Evolutionary conservation across 2,888 invertebrate species (phyloP).

Genomic region (Drosophila stalkeri): DNA sequence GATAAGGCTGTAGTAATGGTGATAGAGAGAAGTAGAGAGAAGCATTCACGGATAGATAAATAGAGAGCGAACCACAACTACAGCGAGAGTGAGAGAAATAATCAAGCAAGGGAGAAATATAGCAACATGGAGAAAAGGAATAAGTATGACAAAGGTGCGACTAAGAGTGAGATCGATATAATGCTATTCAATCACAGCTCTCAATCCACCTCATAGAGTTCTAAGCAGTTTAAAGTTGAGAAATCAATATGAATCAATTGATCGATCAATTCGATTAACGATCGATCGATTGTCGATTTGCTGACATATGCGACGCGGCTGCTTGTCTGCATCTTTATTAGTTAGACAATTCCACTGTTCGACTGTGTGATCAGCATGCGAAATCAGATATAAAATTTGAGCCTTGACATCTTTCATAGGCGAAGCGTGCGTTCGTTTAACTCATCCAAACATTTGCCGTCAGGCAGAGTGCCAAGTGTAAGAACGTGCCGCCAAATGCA

Average conservation of each 20-base stretch:
- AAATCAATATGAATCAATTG: neutral
- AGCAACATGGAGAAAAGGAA: too few relatives aligned
- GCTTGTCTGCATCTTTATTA: constrained; percentile 20
- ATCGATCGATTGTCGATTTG: constrained; percentile 5
- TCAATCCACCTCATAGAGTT: neutral
- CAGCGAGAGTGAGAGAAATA: too few relatives aligned
- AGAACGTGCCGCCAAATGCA: constrained; percentile 37
- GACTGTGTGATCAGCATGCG: constrained; percentile 67
- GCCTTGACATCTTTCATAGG: constrained; percentile 82
- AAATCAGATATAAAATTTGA: constrained; percentile 57
- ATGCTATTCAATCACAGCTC: too few relatives aligned
- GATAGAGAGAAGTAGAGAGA: too few relatives aligned
- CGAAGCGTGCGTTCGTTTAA: constrained; percentile 77
- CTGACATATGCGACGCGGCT: neutral
- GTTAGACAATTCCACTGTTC: constrained; percentile 1
- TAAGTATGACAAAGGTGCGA: too few relatives aligned
- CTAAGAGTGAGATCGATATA: too few relatives aligned
- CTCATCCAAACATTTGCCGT: constrained; percentile 60
- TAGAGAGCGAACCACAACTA: too few relatives aligned
- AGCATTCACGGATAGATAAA: too few relatives aligned
- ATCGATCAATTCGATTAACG: neutral
- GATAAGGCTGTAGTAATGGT: too few relatives aligned
- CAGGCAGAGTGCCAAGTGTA: constrained; percentile 13
- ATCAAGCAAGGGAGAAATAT: too few relatives aligned
- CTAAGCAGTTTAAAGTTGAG: neutral